Evolutionary conservation across 2,797 vertebrate genomes (phyloP).

Genomic region (Podarcis siculus): DNA sequence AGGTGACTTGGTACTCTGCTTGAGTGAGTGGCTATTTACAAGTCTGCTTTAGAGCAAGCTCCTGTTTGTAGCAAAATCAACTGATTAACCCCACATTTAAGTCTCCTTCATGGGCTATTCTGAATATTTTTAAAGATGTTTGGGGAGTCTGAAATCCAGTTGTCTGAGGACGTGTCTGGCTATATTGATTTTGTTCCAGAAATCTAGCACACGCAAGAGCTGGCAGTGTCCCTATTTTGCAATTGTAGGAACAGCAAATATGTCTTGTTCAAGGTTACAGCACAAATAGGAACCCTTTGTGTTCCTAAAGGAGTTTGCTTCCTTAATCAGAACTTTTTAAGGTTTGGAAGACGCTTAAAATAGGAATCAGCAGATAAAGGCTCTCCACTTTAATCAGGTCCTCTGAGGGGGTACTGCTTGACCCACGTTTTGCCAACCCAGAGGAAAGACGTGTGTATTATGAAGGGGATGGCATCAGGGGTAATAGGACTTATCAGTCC

Average conservation of each 20-base stretch:
- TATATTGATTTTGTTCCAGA: background rate
- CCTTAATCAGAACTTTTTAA: background rate
- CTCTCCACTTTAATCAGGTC: background rate
- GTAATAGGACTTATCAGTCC: no score
- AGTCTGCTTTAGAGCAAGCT: background rate
- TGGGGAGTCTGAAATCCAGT: background rate
- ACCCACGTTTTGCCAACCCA: background rate
- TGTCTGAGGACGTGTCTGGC: background rate
- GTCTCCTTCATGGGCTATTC: background rate
- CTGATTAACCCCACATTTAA: background rate
- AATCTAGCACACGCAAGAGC: background rate
- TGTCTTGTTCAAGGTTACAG: conserved; percentile 7
- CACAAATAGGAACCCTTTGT: background rate
- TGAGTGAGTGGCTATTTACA: background rate
- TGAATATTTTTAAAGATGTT: background rate
- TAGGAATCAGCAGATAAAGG: background rate
- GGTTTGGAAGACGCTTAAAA: background rate
- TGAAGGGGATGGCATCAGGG: background rate
- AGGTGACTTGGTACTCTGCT: background rate
- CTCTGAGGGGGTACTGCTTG: background rate
- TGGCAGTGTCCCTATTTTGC: background rate
- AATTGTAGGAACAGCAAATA: background rate
- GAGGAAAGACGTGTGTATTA: background rate
- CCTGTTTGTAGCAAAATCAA: background rate
- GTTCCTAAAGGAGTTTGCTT: background rate